Base-by-base conservation (phyloP, 2,888 invertebrate genomes). In the Pedicia rivosa region DNA sequence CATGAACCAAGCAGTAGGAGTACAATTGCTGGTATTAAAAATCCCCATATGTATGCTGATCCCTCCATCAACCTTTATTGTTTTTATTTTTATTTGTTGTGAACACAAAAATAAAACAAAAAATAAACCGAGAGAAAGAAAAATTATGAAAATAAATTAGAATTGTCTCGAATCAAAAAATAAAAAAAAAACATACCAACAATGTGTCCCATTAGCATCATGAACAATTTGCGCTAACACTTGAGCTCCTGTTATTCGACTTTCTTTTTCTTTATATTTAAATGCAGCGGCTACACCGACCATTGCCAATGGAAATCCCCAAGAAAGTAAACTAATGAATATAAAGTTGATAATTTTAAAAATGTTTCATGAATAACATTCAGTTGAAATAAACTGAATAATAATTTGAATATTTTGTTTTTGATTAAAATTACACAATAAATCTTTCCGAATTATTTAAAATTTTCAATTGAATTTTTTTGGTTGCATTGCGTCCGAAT, bases 281-380 rank as follows among this genome's bases (percentile, higher is more conserved):
- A 71, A 50, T 28, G 64, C 49, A 26, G 64, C 57, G 38, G 71
- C 68, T 10, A 62, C 59, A 2, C 59, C 62, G 10, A 72, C 61
- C 36, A 71, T 65, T 36, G 70, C 42, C 5, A 67, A 59, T 1
- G 77, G 77, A 12, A 67, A 50, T 24, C 75, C 75, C 76, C 76
- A 77, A 12, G 72, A 74, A 47, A 75, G 69, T 20, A 73, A 44
- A 27, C 72, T 71, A 54, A 68, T 70, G 40, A 28, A 10, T 32
- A n/a, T 32, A 22, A 15, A 14, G 14, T n/a, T n/a, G n/a, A n/a
- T n/a, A n/a, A n/a, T n/a, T n/a, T n/a, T n/a, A n/a, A n/a, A n/a
- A n/a, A n/a, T n/a, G n/a, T n/a, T n/a, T n/a, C n/a, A n/a, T n/a
- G n/a, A n/a, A n/a, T n/a, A n/a, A n/a, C n/a, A n/a, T n/a, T n/a